Evolutionary conservation across 2,888 invertebrate species (phyloP), one percentile per base, ranked within the genome.

Genomic region (Camponotus fellah): DNA sequence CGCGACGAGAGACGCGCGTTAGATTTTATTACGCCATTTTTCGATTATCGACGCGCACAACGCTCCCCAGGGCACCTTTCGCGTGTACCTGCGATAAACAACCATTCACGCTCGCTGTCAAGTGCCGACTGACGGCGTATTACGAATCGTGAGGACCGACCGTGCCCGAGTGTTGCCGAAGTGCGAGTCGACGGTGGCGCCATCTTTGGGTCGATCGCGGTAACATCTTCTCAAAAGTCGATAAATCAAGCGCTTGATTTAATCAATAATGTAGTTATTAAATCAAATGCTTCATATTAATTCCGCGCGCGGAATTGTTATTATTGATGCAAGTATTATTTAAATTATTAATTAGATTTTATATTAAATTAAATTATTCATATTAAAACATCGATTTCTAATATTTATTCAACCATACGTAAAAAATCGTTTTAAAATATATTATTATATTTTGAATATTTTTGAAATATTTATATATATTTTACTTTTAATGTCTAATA

Each of bases 21-120:
- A 82, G 82, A 72, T 85, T 53, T 53, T 72, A 82, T 90, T 92
- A 92, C 92, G 93, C 93, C 93, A 93, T 93, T 93, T 26, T 93
- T 93, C 89, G 90, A 53, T 53, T n/a, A n/a, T 86, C 89, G 81
- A 26, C 86, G 86, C 77, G 85, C 46, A 60, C 60, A 58, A 69
- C 69, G 77, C 77, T 43, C 68, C 14, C 46, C 17, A 53, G 60
- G 65, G 64, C 60, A 82, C 75, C 83, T 81, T 77, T 85, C 87
- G 84, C 85, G 71, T 72, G 77, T 62, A 62, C 46, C 80, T 82
- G 58, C 64, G 10, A 85, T 64, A 8, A 64, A 85, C 88, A 83
- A 87, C 87, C 84, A 81, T 82, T 80, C 91, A 83, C 90, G 89
- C 89, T 84, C 85, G 86, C 91, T 91, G 91, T 88, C 92, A 83